These are phyloP conservation scores for Crax fasciolata DNA, from an alignment of 2,797 vertebrate genomes.

Conservation along the genomic window DNA sequence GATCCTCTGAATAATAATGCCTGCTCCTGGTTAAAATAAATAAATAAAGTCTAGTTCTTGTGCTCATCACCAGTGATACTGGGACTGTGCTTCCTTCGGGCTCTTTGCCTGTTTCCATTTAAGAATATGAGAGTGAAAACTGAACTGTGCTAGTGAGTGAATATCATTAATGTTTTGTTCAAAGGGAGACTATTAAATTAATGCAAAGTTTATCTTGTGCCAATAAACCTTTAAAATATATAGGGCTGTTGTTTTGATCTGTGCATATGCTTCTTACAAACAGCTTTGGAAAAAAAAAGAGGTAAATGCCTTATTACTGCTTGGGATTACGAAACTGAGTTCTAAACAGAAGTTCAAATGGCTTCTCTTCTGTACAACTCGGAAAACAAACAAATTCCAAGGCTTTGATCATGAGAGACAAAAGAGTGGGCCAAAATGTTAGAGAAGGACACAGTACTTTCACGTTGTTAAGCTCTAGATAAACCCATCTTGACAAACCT, in stretches of 20 bases:
- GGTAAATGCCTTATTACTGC: not conserved
- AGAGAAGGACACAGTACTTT: not conserved
- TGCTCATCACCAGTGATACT: not conserved
- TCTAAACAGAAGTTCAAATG: not conserved
- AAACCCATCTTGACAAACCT: not conserved
- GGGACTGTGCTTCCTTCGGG: not conserved
- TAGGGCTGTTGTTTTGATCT: not conserved
- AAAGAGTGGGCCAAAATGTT: not conserved
- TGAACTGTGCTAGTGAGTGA: not conserved
- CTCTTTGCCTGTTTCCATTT: not conserved
- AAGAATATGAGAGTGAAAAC: not conserved
- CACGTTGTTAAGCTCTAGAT: constrained; percentile 18
- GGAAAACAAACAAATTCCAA: not conserved
- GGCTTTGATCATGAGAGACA: constrained; percentile 13
- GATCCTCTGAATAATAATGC: not conserved
- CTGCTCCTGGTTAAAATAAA: not conserved
- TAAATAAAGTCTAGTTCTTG: not conserved
- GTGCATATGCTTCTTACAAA: not conserved
- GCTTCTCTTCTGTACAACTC: not conserved
- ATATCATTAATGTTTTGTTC: not conserved
- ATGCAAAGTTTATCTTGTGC: not conserved
- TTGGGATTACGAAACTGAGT: not conserved
- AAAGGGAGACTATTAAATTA: not conserved
- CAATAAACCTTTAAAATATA: fast-evolving
- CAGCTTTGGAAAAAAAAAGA: not conserved